A percentile compares a stretch with the other conserved stretches of the same genome.
Conservation (phyloP, 2,797 vertebrate genomes). For the Xiphorhynchus erythropygius region DNA sequence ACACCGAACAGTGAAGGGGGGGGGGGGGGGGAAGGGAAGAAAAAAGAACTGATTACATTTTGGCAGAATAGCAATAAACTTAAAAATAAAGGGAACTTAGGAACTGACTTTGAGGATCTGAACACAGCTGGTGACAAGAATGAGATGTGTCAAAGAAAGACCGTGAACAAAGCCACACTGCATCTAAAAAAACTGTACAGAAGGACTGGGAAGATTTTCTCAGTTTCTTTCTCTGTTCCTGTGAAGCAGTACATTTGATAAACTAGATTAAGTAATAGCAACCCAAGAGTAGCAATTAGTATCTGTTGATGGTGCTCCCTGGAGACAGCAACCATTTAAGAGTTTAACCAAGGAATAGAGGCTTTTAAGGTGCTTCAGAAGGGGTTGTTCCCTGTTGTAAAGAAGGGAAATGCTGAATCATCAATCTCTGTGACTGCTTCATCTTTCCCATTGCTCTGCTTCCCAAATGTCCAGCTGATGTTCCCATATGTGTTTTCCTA, state of each 20-base stretch:
- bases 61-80: background rate
- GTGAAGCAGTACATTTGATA: background rate
- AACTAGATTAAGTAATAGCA: slow-evolving; percentile 2
- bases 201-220: background rate
- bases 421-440: background rate
- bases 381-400: background rate
- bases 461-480: background rate
- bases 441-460: background rate
- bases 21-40: fast-evolving
- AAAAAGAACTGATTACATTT: background rate
- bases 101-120: background rate
- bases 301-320: background rate
- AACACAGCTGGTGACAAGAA: background rate
- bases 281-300: background rate
- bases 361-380: background rate
- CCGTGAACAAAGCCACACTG: background rate
- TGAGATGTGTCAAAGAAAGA: background rate
- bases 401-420: background rate
- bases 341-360: background rate
- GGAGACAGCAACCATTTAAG: background rate
- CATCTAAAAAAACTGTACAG: background rate
- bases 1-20: background rate
- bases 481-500: background rate
- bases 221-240: background rate
- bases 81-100: background rate